Conservation (phyloP, 2,113 vertebrate genomes). For the Stigmatopora argus region DNA sequence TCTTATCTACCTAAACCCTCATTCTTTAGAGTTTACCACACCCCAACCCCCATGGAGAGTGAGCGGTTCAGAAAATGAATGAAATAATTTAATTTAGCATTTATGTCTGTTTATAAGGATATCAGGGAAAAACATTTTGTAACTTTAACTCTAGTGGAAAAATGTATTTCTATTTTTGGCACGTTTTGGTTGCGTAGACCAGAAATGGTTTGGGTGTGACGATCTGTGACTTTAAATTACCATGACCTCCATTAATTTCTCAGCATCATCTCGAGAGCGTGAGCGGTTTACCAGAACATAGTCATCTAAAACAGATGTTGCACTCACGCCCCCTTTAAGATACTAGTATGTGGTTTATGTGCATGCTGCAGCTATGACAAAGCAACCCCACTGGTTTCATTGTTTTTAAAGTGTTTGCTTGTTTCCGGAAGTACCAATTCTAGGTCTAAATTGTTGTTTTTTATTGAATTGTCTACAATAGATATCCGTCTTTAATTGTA, state of each 20-base stretch:
- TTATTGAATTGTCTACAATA: neutral
- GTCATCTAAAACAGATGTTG: constrained; percentile 44
- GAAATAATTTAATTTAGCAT: too few relatives aligned
- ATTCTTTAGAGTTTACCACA: constrained; percentile 11
- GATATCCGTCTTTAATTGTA: neutral
- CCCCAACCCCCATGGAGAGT: neutral
- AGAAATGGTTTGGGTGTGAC: neutral
- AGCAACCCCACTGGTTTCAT: constrained; percentile 4
- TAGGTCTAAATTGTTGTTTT: neutral
- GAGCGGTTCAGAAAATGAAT: too few relatives aligned
- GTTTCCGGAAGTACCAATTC: neutral
- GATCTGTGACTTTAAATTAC: constrained; percentile 38
- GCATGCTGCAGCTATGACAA: constrained; percentile 21
- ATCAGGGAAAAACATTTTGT: too few relatives aligned
- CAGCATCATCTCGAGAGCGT: constrained; percentile 68
- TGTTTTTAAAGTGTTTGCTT: constrained; percentile 1
- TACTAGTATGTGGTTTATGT: constrained; percentile 46
- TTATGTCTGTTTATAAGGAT: too few relatives aligned
- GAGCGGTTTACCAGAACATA: constrained; percentile 67
- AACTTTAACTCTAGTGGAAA: constrained; percentile 4
- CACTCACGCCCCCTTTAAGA: constrained; percentile 14
- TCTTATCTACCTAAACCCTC: constrained; percentile 18
- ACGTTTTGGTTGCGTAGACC: constrained; percentile 2
- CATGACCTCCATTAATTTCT: constrained; percentile 89
- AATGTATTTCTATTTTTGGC: constrained; percentile 8